These are phyloP conservation scores for Amazona vittata DNA, from an alignment of 2,113 vertebrate species.

Conservation along the genomic window DNA sequence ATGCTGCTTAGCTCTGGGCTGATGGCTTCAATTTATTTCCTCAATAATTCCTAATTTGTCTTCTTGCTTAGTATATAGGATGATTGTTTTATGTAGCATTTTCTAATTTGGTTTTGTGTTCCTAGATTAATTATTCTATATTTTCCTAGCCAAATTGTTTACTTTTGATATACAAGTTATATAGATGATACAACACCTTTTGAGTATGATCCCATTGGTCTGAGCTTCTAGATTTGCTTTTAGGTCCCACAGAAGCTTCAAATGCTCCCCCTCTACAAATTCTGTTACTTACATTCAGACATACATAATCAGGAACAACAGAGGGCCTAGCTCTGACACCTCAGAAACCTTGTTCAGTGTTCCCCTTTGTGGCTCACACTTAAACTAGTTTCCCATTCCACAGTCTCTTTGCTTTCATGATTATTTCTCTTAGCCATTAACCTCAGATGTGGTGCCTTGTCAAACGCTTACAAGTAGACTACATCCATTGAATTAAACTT, in stretches of 20 bases:
- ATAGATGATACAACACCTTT: not conserved
- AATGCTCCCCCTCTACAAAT: not conserved
- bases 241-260: not conserved
- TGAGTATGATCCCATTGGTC: not conserved
- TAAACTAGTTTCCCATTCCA: not conserved
- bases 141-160: not conserved
- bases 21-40: not conserved
- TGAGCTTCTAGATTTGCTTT: not conserved
- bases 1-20: not conserved
- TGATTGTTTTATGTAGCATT: not conserved
- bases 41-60: not conserved
- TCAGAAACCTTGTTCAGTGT: not conserved
- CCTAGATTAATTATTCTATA: not conserved
- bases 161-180: not conserved
- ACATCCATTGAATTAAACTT: not conserved
- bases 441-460: not conserved
- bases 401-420: not conserved
- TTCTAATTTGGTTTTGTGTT: not conserved
- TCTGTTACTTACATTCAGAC: not conserved
- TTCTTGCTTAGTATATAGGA: not conserved
- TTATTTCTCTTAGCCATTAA: constrained; percentile 2
- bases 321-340: not conserved
- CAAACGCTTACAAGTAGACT: not conserved
- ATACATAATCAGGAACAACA: not conserved
- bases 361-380: not conserved